A percentile compares a stretch with the other conserved stretches of the same genome.
phyloP scores from a whole-genome alignment of 2,888 invertebrate genomes.

The Drosophila ustulata region DNA sequence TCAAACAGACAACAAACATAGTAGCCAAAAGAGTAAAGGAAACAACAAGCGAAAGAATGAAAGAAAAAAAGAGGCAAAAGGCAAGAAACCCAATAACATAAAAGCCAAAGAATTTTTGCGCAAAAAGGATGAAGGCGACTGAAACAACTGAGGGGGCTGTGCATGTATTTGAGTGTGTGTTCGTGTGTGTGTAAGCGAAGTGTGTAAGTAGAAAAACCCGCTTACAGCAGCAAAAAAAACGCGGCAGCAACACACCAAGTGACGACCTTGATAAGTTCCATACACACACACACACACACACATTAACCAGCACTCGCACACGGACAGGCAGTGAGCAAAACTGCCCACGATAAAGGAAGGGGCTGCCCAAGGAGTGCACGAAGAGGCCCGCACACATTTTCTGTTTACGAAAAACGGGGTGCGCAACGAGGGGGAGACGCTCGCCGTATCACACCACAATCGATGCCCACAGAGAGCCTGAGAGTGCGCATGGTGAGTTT shows the following conservation, averaged over 20 bases:
- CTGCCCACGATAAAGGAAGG: conserved; percentile 60
- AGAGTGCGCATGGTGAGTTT: conserved; percentile 58
- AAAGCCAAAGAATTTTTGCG: conserved; percentile 78
- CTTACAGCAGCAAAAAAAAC: conserved; percentile 71
- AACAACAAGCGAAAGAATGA: conserved; percentile 32
- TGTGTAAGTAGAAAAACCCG: conserved; percentile 77
- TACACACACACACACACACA: conserved; percentile 36
- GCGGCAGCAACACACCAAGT: conserved; percentile 71
- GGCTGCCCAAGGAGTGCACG: conserved; percentile 55
- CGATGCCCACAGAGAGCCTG: conserved; percentile 50
- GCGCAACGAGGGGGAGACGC: conserved; percentile 20
- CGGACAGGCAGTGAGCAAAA: conserved; percentile 29
- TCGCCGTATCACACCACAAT: conserved; percentile 55
- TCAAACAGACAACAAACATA: conserved; percentile 51
- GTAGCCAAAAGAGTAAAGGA: conserved; percentile 26
- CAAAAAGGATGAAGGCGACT: conserved; percentile 73
- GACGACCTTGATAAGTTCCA: conserved; percentile 84
- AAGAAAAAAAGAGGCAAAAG: conserved; percentile 40
- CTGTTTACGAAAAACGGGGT: conserved; percentile 37
- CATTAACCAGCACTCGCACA: conserved; percentile 17
- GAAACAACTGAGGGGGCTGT: conserved; percentile 36
- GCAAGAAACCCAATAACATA: conserved; percentile 80
- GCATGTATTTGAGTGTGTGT: conserved; percentile 5
- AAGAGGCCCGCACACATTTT: conserved; percentile 28
- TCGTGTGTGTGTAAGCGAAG: conserved; percentile 27